Base-by-base conservation (phyloP, 2,797 vertebrate species). In the Clarias pachynema region DNA sequence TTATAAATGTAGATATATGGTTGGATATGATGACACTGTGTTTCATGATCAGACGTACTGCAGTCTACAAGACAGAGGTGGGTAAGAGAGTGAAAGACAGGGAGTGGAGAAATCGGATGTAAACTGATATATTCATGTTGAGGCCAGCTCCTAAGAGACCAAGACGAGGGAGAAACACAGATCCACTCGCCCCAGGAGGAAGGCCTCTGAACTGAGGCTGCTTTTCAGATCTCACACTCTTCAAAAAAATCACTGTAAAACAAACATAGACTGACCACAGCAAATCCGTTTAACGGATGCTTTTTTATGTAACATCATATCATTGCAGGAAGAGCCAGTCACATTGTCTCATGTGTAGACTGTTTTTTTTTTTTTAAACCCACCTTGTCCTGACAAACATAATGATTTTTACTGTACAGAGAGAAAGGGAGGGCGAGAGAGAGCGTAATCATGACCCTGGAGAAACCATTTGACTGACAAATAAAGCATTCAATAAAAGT, bases 191-290 rank as follows among this genome's bases (percentile, higher is more conserved):
- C 26, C 20, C 60, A 22, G 31, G 62, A 84, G 26, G 44, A 59
- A 70, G 37, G 34, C 70, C 53, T 53, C 44, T 56, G 18, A 63
- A 26, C 37, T 12, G 24, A 34, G 62, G 34, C 26, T 72, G 68
- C 60, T 87, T 82, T 88, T 62, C 26, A 34, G 44, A 31, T 86
- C 60, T 69, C 24, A 40, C 18, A 49, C 53, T 84, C 15, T 73
- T 9, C 29, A 66, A 31, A 31, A 31, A 31, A 31, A 86, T 88
- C 85, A 88, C 86, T 86, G 84, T 84, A 87, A 86, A 62, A 44
- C 84, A 89, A 87, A 88, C 89, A 84, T 81, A 87, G 87, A 74
- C 84, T 89, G 87, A 88, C 84, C 86, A 86, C 56, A 74, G 81
- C 66, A 87, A 84, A 89, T 89, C 82, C 79, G 79, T 82, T 87